These are phyloP conservation scores for Archilochus colubris DNA, from an alignment of 2,113 vertebrate species.

Conservation along the genomic window DNA sequence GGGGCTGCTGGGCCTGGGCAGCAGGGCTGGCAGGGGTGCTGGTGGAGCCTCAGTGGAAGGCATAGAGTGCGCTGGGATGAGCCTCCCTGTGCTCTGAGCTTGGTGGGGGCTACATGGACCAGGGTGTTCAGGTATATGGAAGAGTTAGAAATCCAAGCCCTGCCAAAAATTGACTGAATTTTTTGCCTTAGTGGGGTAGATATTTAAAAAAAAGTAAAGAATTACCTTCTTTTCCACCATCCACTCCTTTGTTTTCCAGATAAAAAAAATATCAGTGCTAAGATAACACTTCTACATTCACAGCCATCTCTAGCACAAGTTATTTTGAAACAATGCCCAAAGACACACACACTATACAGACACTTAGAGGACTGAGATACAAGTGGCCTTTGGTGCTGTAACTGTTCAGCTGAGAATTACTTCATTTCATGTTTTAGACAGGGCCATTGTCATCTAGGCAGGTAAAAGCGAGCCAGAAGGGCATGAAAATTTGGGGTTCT, in stretches of 20 bases:
- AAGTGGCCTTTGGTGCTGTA: not conserved
- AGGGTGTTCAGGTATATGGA: accelerated
- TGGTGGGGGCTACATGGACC: accelerated
- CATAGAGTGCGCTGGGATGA: accelerated
- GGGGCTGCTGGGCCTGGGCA: accelerated
- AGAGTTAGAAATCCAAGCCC: not conserved
- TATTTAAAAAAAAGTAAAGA: not conserved
- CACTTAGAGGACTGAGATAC: not conserved
- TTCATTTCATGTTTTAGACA: not conserved
- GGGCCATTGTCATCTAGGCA: not conserved
- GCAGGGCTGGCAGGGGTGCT: accelerated
- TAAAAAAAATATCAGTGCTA: accelerated
- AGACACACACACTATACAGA: not conserved
- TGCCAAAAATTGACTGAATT: not conserved
- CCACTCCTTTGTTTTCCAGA: not conserved
- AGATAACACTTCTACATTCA: not conserved
- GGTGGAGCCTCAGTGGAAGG: accelerated
- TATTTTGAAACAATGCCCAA: not conserved
- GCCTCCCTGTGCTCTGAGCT: not conserved
- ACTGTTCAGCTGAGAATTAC: not conserved
- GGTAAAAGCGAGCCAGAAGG: not conserved
- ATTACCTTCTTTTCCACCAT: not conserved
- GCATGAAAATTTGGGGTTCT: not conserved
- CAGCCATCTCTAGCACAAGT: not conserved
- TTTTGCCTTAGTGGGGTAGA: not conserved